phyloP scores from a whole-genome alignment of 2,113 vertebrate species.

The Chrysochloris asiatica region DNA sequence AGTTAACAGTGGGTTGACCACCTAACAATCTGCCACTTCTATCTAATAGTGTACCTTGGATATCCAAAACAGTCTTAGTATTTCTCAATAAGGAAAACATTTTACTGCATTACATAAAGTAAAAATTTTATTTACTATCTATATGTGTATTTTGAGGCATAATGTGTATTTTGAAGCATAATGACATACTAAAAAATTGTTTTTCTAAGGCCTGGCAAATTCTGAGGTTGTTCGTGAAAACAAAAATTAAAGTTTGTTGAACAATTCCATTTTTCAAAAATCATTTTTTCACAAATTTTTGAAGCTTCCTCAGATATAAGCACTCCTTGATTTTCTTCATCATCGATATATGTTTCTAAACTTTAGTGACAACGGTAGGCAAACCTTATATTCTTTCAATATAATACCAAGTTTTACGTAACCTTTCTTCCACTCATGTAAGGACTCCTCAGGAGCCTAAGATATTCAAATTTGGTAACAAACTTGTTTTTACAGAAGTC shows the following conservation, averaged over 20 bases:
- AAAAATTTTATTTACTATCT: conserved; percentile 12
- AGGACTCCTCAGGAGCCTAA: conserved; percentile 27
- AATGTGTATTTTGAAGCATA: conserved; percentile 33
- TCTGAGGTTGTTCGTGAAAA: conserved; percentile 29
- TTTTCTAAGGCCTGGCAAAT: conserved; percentile 34
- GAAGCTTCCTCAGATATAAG: neutral
- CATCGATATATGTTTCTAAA: conserved; percentile 48
- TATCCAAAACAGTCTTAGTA: conserved; percentile 6
- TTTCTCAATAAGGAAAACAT: neutral
- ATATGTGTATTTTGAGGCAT: conserved; percentile 35
- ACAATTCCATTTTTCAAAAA: no score
- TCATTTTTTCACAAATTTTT: no score
- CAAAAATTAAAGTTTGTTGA: neutral
- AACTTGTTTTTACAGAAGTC: neutral
- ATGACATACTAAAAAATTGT: neutral
- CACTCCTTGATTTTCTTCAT: neutral
- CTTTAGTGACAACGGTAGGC: conserved; percentile 41
- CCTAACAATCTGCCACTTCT: conserved; percentile 25
- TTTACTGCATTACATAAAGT: neutral
- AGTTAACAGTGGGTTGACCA: neutral
- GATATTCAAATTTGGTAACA: neutral
- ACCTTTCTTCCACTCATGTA: conserved; percentile 15
- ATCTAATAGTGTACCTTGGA: neutral
- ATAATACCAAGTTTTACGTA: conserved; percentile 7
- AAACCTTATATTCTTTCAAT: neutral